These are phyloP conservation scores for Cossypha niveicapilla DNA, from an alignment of 2,797 vertebrate genomes.

Conservation along the genomic window DNA sequence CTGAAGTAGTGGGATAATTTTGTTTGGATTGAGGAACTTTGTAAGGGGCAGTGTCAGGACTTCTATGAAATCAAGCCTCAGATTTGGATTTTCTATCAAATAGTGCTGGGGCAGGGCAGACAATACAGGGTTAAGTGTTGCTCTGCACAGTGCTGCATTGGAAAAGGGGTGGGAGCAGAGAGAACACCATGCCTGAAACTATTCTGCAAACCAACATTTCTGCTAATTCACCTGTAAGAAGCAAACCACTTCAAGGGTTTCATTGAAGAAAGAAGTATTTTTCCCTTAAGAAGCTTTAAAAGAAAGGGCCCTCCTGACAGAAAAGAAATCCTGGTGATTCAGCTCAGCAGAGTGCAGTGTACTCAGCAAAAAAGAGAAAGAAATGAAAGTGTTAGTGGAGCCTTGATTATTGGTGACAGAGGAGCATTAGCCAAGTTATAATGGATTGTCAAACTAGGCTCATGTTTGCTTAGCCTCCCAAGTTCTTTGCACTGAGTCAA, in stretches of 20 bases:
- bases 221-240: constrained; percentile 22
- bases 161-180: background rate
- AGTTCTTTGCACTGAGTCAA: constrained; percentile 28
- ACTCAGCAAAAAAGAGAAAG: background rate
- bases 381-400: constrained; percentile 34
- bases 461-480: constrained; percentile 39
- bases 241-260: background rate
- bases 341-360: background rate
- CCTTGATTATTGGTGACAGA: constrained; percentile 47
- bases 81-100: background rate
- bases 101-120: background rate
- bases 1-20: background rate
- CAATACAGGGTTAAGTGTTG: background rate
- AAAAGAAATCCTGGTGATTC: constrained; percentile 11
- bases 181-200: background rate
- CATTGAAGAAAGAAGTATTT: background rate
- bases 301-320: background rate
- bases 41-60: background rate
- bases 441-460: constrained; percentile 45
- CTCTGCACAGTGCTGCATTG: background rate
- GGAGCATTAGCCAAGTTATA: constrained; percentile 41
- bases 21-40: background rate
- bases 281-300: background rate
- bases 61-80: background rate
- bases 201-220: background rate